A percentile compares a stretch with the other conserved stretches of the same genome.
Evolutionary conservation across 2,797 vertebrate genomes (phyloP).

Genomic region (Poeciliopsis presidionis): DNA sequence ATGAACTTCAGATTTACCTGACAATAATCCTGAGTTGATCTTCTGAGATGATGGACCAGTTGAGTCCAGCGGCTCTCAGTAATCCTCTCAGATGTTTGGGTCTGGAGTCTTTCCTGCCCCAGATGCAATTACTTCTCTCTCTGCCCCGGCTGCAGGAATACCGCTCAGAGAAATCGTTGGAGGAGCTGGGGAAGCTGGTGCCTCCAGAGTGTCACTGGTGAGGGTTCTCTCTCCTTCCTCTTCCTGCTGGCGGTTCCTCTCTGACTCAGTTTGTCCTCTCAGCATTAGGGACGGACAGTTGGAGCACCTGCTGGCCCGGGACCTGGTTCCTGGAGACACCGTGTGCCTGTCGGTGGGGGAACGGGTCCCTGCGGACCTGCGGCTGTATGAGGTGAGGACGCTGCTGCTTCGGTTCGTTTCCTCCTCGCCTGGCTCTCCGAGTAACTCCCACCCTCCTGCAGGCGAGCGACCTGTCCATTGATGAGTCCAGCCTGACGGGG

Average conservation of each 20-base stretch:
- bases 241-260: neutral
- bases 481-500: conserved; percentile 95
- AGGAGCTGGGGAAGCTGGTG: conserved; percentile 94
- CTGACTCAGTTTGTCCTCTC: conserved; percentile 2
- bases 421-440: neutral
- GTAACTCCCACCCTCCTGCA: conserved; percentile 50
- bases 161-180: conserved; percentile 96
- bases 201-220: conserved; percentile 98
- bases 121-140: neutral
- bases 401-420: neutral
- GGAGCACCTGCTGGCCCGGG: conserved; percentile 91
- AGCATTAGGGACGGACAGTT: conserved; percentile 90
- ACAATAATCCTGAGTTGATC: no score
- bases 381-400: conserved; percentile 88
- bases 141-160: conserved; percentile 85
- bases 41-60: no score
- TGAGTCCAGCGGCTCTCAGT: no score
- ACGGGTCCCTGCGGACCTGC: conserved; percentile 94
- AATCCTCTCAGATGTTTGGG: no score
- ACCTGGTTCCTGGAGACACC: conserved; percentile 96
- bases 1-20: no score
- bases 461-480: conserved; percentile 90
- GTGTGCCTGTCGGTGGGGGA: conserved; percentile 94
- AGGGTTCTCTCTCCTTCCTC: conserved; percentile 32
- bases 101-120: neutral